Evolutionary conservation across 30 jellyfish, hydroid and myxozoan species (phyloP), one percentile per base, ranked within the genome.

Genomic region (Catostylus mosaicus): DNA sequence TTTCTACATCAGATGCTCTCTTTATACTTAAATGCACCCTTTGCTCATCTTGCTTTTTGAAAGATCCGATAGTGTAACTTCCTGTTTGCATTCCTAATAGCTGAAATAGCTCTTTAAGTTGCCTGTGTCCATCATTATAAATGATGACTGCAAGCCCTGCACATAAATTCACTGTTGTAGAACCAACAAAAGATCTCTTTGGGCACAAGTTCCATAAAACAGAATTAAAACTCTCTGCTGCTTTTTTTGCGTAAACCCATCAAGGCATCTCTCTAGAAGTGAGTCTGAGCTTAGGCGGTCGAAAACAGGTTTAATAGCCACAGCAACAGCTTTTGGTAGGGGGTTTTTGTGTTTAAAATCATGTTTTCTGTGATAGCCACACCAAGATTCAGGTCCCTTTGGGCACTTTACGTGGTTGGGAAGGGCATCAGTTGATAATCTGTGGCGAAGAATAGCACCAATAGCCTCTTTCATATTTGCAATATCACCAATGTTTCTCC

Each of bases 401-500:
- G 70, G 70, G 19, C 70, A 57, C 23, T 20, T 20, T 4, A 27
- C 30, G 19, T 57, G 70, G 23, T 57, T 57, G 8, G 70, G 70
- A 57, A 20, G 30, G 8, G 30, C 34, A 52, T 52, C 67, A 52
- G 67, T 52, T 7, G 67, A 52, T 20, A 52, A 65, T 30, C 73
- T 33, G 46, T 79, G 90, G 26, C 52, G 56, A 35, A 54, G 73
- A 20, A 79, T 51, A 10, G 82, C 83, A 6, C 52, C 60, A 11
- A 79, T 36, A 34, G 83, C 72, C 7, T 62, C 62, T 51, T 79
- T 79, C 84, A 79, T 63, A 35, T n/a, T 73, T 24, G 62, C 45
- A 18, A 79, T 29, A 50, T 60, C 63, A n/a, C 62, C 56, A 26
- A 76, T 29, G 43, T 79, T 60, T 23, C 71, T 50, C 23, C 89